Evolutionary conservation across 23 tunicate genomes (phyloP), one percentile per base, ranked within the genome.

Genomic region (Diplosoma virens): DNA sequence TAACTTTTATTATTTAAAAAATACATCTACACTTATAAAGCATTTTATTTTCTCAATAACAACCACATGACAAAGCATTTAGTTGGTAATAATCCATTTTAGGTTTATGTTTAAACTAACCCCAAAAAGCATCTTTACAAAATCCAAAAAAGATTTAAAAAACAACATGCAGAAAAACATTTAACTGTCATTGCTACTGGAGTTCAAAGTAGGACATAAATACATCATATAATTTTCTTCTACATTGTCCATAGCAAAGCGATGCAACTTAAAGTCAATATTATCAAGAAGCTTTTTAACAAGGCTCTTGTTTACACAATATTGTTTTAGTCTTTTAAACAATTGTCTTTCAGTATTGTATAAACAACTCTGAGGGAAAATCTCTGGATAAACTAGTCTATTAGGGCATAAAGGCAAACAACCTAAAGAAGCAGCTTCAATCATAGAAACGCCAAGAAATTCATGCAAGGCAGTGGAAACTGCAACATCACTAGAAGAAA

Each of bases 401-500:
- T 87, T 93, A 3, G 98, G 98, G 60, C 93, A 86, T 18, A 93
- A 56, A 0, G 98, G 98, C 56, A 66, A 86, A 56, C 94, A 93
- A n/a, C 94, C 89, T 7, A 67, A 33, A 29, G 9, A 30, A 7
- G 56, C 81, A 20, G 95, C 93, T 58, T 93, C 98, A 48, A 93
- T 9, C 94, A 93, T 86, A 1, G 94, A 73, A 1, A 93, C 98
- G 24, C 98, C 98, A 81, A 93, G 87, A 59, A 93, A 93, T 47
- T 93, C 98, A 78, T 93, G 98, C 25, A 50, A 45, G 2, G 98
- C 98, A 1, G 98, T 93, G 0, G 98, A 93, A 0, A 93, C 88
- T 35, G 79, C 98, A 50, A 93, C 85, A 82, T 93, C 85, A 72
- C 81, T 37, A 29, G 55, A 1, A 1, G 66, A 33, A 14, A 93